Evolutionary conservation across 2,113 vertebrate species (phyloP).

Genomic region (Myocastor coypus): DNA sequence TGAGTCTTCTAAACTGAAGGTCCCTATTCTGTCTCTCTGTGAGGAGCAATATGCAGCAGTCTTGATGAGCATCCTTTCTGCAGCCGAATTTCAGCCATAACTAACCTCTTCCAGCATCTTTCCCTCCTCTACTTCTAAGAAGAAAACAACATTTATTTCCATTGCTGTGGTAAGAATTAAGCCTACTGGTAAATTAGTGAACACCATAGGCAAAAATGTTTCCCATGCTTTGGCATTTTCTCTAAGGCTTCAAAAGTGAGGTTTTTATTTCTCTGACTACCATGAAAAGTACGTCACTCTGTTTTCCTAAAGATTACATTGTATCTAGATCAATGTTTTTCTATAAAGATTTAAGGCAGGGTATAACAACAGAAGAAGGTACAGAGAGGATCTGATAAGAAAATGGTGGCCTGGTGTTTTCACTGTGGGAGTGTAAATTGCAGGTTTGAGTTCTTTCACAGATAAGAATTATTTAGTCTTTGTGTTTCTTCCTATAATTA

Average conservation of each 20-base stretch:
- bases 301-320: constrained; percentile 9
- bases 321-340: neutral
- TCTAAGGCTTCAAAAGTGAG: constrained; percentile 1
- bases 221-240: neutral
- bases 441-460: neutral
- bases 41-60: neutral
- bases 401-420: neutral
- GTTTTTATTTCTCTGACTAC: neutral
- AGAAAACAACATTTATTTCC: neutral
- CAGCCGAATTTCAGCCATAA: neutral
- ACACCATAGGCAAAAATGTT: neutral
- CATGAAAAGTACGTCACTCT: neutral
- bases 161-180: neutral
- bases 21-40: neutral
- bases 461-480: neutral
- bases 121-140: neutral
- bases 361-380: neutral
- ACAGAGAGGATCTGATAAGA: neutral
- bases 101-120: neutral
- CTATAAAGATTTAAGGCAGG: neutral
- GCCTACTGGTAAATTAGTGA: neutral
- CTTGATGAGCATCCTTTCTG: neutral
- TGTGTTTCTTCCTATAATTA: neutral
- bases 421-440: neutral
- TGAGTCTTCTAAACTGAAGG: neutral